Conservation (phyloP, 2,888 invertebrate genomes). For the Parasteatoda lunata region DNA sequence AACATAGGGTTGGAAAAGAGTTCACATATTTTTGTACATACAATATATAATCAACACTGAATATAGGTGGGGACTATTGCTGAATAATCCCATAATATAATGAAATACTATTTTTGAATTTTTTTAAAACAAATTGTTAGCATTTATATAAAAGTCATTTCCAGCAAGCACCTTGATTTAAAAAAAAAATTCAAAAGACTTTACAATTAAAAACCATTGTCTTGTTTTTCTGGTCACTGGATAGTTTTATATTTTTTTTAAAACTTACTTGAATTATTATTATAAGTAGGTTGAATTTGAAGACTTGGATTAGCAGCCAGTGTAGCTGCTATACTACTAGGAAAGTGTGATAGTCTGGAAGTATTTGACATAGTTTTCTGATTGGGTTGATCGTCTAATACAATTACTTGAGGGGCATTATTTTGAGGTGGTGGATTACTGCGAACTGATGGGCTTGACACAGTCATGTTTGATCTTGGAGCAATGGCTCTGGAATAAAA, state of each 20-base stretch:
- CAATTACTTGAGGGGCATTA: slow-evolving; percentile 58
- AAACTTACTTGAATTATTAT: slow-evolving; percentile 65
- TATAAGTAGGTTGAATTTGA: slow-evolving; percentile 58
- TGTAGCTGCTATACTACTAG: slow-evolving; percentile 41
- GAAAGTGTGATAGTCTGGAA: slow-evolving; percentile 61
- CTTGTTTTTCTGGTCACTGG: no score
- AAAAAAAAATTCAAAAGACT: no score
- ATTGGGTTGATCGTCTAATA: slow-evolving; percentile 54
- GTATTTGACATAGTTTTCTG: slow-evolving; percentile 67
- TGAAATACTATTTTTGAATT: no score
- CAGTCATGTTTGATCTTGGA: slow-evolving; percentile 37
- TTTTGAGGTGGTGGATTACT: slow-evolving; percentile 6
- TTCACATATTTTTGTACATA: no score
- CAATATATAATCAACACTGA: no score
- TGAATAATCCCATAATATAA: no score
- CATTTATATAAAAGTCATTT: no score
- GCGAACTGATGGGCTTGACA: slow-evolving; percentile 22
- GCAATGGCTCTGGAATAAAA: slow-evolving; percentile 42
- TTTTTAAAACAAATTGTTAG: no score
- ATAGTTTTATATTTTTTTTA: background rate
- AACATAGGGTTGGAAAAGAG: no score
- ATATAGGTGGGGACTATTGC: no score
- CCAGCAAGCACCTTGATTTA: no score
- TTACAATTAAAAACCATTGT: no score
- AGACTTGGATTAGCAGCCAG: slow-evolving; percentile 47